Conservation (phyloP, 2,797 vertebrate genomes). For the Simalia tracyae region DNA sequence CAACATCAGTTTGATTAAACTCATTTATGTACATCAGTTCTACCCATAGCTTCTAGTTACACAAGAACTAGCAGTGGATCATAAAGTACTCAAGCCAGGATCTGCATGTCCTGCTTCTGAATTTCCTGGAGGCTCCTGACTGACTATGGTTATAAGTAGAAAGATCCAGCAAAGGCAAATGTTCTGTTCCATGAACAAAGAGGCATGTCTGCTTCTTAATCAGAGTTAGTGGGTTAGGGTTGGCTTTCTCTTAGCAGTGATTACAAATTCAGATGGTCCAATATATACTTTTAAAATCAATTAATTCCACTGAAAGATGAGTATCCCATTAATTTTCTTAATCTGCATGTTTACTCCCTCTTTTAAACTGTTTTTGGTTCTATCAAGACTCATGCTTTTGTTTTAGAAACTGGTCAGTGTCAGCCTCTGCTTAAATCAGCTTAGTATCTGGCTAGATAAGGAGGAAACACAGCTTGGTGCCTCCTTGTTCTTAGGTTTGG, state of each 20-base stretch:
- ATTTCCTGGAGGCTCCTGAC: background rate
- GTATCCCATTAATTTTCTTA: background rate
- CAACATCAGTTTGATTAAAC: background rate
- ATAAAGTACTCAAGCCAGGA: too few species aligned
- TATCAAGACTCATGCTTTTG: background rate
- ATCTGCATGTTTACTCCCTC: background rate
- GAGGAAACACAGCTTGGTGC: background rate
- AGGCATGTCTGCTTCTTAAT: background rate
- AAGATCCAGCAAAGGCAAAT: background rate
- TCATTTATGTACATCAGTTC: background rate
- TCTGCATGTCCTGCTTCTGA: background rate
- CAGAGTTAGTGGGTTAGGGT: background rate
- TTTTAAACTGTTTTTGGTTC: background rate
- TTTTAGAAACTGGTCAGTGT: background rate
- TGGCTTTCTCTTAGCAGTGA: background rate
- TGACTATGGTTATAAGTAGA: background rate
- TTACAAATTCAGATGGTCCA: background rate
- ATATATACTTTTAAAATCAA: background rate
- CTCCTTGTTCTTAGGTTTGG: slow-evolving; percentile 35
- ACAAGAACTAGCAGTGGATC: background rate
- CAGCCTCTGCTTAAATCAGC: background rate
- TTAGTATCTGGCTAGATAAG: slow-evolving; percentile 22
- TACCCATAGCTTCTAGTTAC: background rate
- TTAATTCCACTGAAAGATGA: background rate
- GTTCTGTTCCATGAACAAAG: too few species aligned